Evolutionary conservation across 2,797 vertebrate species (phyloP).

Genomic region (Heteromormyrus szaboi): DNA sequence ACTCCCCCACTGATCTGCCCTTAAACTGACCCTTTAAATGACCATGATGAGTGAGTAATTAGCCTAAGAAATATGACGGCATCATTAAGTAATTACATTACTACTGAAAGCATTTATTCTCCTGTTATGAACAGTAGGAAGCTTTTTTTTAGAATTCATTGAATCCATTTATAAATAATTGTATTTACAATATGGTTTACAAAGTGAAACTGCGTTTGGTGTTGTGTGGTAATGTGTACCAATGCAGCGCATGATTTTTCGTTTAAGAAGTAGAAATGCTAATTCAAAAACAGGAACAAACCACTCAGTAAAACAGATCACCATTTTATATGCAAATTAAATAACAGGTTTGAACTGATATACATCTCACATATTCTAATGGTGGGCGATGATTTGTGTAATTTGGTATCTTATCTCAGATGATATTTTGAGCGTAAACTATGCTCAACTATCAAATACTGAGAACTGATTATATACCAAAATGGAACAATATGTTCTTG

Average conservation of each 20-base stretch:
- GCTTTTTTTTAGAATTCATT: neutral
- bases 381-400: neutral
- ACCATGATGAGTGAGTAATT: neutral
- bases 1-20: neutral
- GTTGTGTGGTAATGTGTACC: neutral
- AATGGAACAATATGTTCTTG: neutral
- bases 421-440: neutral
- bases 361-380: neutral
- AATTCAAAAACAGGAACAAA: neutral
- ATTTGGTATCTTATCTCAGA: neutral
- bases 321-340: neutral
- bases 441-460: neutral
- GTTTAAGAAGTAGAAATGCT: neutral
- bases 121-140: neutral
- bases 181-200: neutral
- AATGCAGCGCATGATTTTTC: neutral
- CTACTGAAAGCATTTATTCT: neutral
- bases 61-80: neutral
- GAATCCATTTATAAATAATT: neutral
- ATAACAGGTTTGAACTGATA: neutral
- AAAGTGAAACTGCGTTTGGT: neutral
- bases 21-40: neutral
- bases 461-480: neutral
- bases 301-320: neutral
- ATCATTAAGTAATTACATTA: neutral